Base-by-base conservation (phyloP, 2,113 vertebrate genomes). In the Butastur rufipennis region DNA sequence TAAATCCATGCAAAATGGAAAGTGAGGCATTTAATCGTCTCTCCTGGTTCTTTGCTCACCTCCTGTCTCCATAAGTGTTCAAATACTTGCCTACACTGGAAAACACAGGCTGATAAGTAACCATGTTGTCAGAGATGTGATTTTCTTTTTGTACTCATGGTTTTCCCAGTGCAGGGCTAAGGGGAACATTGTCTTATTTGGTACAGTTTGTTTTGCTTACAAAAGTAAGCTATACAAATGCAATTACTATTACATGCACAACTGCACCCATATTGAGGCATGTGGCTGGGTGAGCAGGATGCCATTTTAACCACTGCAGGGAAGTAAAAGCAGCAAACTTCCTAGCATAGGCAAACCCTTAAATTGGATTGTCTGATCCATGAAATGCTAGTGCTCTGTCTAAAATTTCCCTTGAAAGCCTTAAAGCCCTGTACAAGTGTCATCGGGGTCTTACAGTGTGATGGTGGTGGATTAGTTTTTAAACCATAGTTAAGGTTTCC, bases 401-500 rank as follows among this genome's bases (percentile, higher is more conserved):
- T 95, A 82, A 72, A 95, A 82, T 70, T 97, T 85, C 78, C 66
- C 40, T 87, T 90, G 53, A 96, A 96, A 94, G 38, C 77, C 91
- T 93, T 93, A 70, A 86, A 86, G 71, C 71, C 25, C 48, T 38
- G 70, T 70, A 75, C 70, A 82, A 67, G 71, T 88, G 91, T 91
- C 88, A 38, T 79, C 11, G 0, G n/a, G 31, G 48, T 86, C 74
- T 73, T 85, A 82, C 78, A 63, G 32, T 58, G 74, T 22, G 14
- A 43, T 80, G 63, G 75, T 21, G 3, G 66, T 4, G 6, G 92
- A 91, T 96, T 87, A 81, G 78, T 82, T 87, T 82, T 91, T 75
- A 82, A 87, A 90, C 74, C 27, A 8, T 6, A 68, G 72, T 85
- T 95, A 71, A 81, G 62, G 58, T 68, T 96, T 85, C 62, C 50